phyloP scores from a whole-genome alignment of 2,888 invertebrate species.

The Corbicula japonica region DNA sequence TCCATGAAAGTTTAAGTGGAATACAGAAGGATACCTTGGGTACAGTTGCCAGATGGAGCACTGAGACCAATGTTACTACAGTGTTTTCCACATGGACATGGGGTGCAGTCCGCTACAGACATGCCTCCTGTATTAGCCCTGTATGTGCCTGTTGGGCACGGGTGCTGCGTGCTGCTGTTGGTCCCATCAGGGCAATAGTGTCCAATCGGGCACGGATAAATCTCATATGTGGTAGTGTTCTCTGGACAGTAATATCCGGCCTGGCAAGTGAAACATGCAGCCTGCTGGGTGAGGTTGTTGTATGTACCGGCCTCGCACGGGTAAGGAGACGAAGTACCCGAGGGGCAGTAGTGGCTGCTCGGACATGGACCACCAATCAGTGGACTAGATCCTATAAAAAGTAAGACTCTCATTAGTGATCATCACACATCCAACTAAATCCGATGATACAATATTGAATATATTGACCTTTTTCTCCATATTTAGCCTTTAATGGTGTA shows the following conservation, averaged over 20 bases:
- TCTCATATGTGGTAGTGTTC: constrained; percentile 79
- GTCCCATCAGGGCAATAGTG: constrained; percentile 84
- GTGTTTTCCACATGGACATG: constrained; percentile 83
- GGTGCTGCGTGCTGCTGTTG: constrained; percentile 71
- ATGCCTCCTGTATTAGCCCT: constrained; percentile 75
- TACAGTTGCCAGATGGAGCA: constrained; percentile 78
- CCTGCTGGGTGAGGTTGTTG: constrained; percentile 82
- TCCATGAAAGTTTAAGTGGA: too few species aligned
- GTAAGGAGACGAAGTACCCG: constrained; percentile 82
- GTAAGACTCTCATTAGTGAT: too few species aligned
- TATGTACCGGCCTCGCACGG: constrained; percentile 83
- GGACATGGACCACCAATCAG: constrained; percentile 84
- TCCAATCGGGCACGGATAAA: constrained; percentile 81
- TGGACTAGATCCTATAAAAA: constrained; percentile 74
- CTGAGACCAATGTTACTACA: constrained; percentile 80
- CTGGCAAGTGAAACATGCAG: constrained; percentile 80
- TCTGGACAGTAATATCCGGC: constrained; percentile 84
- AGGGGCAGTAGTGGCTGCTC: constrained; percentile 83
- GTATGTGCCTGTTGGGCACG: constrained; percentile 82
- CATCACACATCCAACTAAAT: too few species aligned
- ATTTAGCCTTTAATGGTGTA: too few species aligned
- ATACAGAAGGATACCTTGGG: constrained; percentile 75
- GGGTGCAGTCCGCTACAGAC: constrained; percentile 77
- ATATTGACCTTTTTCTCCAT: too few species aligned
- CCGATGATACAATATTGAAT: too few species aligned